phyloP scores from a whole-genome alignment of 2,113 vertebrate species.

The Xyrauchen texanus region DNA sequence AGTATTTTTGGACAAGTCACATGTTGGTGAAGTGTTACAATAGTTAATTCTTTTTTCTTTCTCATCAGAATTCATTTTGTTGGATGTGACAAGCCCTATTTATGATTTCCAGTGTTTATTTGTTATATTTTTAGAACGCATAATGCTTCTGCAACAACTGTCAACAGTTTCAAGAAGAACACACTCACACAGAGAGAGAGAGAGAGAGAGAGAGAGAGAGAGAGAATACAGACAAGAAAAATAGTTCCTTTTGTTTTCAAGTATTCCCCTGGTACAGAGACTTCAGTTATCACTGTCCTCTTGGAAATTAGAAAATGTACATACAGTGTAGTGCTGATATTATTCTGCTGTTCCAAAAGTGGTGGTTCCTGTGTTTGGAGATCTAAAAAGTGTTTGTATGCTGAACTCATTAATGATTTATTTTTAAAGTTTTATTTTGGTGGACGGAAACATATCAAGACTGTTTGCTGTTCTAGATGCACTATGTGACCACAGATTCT shows the following conservation, averaged over 20 bases:
- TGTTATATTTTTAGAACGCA: slow-evolving; percentile 48
- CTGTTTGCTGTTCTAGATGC: no score
- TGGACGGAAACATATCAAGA: slow-evolving; percentile 18
- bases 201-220: slow-evolving; percentile 5
- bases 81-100: slow-evolving; percentile 40
- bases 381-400: not conserved
- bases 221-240: slow-evolving; percentile 19
- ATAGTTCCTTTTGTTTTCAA: slow-evolving; percentile 57
- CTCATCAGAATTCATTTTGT: slow-evolving; percentile 26
- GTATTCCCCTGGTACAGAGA: slow-evolving; percentile 47
- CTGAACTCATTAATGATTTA: slow-evolving; percentile 10
- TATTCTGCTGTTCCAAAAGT: not conserved
- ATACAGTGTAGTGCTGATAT: not conserved
- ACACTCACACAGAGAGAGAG: not conserved
- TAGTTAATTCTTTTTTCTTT: slow-evolving; percentile 32
- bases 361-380: not conserved
- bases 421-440: slow-evolving; percentile 21
- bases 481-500: not conserved
- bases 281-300: slow-evolving; percentile 50
- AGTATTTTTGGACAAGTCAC: not conserved
- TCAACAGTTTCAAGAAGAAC: slow-evolving; percentile 47
- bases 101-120: slow-evolving; percentile 30
- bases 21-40: slow-evolving; percentile 39
- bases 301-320: slow-evolving; percentile 53
- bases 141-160: slow-evolving; percentile 54